Conservation (phyloP, 2,888 invertebrate genomes). For the Tiliacea citrago region DNA sequence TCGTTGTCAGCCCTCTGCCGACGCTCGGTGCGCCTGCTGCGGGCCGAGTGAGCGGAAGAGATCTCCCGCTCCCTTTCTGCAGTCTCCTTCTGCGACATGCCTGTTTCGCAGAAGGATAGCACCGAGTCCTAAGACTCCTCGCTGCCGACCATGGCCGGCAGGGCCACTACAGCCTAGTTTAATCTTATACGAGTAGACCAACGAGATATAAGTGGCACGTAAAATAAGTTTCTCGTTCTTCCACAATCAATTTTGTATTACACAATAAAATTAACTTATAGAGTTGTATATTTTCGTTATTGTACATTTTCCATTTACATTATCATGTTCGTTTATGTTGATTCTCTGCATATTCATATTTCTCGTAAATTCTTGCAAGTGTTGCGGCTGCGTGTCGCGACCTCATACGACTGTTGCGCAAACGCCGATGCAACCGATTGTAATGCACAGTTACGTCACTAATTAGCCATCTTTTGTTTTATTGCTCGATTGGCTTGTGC, state of each 20-base stretch:
- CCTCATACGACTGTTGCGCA: constrained; percentile 67
- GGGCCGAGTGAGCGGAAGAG: no score
- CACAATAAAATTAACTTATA: not conserved
- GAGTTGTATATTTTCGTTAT: not conserved
- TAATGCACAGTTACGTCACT: constrained; percentile 53
- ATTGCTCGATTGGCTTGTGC: constrained; percentile 24
- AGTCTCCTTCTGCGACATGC: no score
- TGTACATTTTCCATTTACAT: not conserved
- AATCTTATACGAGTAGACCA: no score
- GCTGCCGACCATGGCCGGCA: no score
- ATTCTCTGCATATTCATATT: constrained; percentile 40
- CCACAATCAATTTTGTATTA: not conserved
- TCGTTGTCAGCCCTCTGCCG: no score
- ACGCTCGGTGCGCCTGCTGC: no score
- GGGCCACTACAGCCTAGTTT: no score
- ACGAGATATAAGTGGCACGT: not conserved
- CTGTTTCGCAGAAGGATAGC: no score
- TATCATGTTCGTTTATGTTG: constrained; percentile 1
- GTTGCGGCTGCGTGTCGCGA: constrained; percentile 65
- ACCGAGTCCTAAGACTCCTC: no score
- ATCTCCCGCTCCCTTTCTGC: no score
- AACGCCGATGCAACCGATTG: constrained; percentile 66
- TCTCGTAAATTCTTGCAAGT: constrained; percentile 39
- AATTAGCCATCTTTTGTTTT: constrained; percentile 52
- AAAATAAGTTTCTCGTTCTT: not conserved